Evolutionary conservation across 1,140 invertebrate species (phyloP), one percentile per base, ranked within the genome.

Genomic region (Sesamia nonagrioides): DNA sequence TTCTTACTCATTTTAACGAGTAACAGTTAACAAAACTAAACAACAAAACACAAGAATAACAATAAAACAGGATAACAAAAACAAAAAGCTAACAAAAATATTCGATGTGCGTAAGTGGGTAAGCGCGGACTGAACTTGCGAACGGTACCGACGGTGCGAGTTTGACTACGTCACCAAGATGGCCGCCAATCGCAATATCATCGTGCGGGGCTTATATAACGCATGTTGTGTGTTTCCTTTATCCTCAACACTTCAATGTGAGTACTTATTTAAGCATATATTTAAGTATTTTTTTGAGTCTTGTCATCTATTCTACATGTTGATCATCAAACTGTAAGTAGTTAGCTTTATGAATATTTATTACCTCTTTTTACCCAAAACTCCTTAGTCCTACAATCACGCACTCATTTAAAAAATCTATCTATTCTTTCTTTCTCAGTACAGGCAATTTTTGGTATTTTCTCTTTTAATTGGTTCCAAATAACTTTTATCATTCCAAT

Each of bases 181-280:
- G n/a, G n/a, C n/a, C n/a, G n/a, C n/a, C n/a, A n/a, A n/a, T n/a
- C n/a, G n/a, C n/a, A n/a, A n/a, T n/a, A n/a, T n/a, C n/a, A n/a
- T n/a, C n/a, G n/a, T n/a, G n/a, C n/a, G n/a, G n/a, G n/a, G n/a
- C n/a, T n/a, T n/a, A n/a, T n/a, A n/a, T n/a, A 40, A 58, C 56
- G 61, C 74, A 77, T 68, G 74, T 66, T 77, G 37, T 66, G 72
- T 74, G 50, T 56, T 18, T 66, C 48, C 13, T 56, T 68, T 21
- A 48, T 40, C 42, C 45, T 69, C 45, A 69, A 69, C 74, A 77
- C 74, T 48, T 52, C 48, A 68, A 61, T 66, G 74, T 77, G 45
- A 77, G 60, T 77, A 77, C 54, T 33, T 63, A 77, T 66, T 33
- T 63, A 61, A 73, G 45, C 50, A 45, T 61, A 75, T 75, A 63